Percentiles rank a stretch among this genome's conserved stretches.
Conservation (phyloP, 1,140 invertebrate genomes). For the Ditylenchus dipsaci region DNA sequence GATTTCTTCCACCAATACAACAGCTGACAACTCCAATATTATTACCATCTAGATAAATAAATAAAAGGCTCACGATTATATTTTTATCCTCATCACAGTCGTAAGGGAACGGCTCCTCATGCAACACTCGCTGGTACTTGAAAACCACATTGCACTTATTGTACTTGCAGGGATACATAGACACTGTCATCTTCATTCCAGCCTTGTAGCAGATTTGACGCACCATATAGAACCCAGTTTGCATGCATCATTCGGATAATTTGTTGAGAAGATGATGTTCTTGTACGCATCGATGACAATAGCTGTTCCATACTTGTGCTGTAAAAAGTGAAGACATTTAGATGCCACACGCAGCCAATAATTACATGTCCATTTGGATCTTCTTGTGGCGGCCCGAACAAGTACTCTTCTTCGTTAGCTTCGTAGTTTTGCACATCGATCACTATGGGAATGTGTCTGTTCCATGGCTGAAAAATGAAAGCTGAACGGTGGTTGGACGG, state of each 20-base stretch:
- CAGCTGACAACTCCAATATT: not conserved
- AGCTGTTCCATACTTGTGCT: not conserved
- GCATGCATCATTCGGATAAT: not conserved
- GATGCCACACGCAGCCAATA: too few species aligned
- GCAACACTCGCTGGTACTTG: not conserved
- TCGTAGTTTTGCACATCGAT: not conserved
- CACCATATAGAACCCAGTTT: not conserved
- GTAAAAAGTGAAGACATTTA: not conserved
- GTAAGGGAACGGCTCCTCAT: not conserved
- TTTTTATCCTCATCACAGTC: not conserved
- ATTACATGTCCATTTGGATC: not conserved
- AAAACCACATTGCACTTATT: not conserved
- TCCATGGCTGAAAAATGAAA: not conserved
- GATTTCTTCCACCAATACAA: not conserved
- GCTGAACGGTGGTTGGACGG: not conserved
- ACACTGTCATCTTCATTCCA: not conserved
- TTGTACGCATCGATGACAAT: not conserved
- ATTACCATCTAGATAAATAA: not conserved
- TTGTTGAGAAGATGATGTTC: not conserved
- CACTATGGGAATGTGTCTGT: not conserved
- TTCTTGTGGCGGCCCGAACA: not conserved
- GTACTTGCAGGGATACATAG: not conserved
- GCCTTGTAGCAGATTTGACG: not conserved
- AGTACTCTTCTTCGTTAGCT: not conserved
- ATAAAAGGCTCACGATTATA: not conserved